These are phyloP conservation scores for Clunio marinus DNA, from an alignment of 2,888 invertebrate species.

Conservation along the genomic window DNA sequence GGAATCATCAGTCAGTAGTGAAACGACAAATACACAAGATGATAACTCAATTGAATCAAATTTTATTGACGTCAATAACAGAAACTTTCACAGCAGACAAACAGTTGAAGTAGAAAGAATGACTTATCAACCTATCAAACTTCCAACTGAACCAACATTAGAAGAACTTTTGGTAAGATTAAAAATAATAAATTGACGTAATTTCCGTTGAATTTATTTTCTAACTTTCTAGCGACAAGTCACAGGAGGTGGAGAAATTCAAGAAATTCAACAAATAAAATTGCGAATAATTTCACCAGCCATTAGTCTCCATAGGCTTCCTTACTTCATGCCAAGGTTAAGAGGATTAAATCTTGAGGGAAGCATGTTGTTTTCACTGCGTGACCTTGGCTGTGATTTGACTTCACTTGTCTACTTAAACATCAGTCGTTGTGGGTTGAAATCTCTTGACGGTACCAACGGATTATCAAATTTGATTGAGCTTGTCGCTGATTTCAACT, in stretches of 20 bases:
- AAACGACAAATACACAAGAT: conserved; percentile 3
- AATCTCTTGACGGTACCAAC: conserved; percentile 64
- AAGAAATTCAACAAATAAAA: conserved; percentile 57
- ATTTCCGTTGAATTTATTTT: background rate
- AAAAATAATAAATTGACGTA: background rate
- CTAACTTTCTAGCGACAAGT: conserved; percentile 48
- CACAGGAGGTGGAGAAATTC: conserved; percentile 51
- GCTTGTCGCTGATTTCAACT: conserved; percentile 61
- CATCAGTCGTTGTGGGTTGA: conserved; percentile 63
- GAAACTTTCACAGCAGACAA: conserved; percentile 23
- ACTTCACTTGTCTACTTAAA: conserved; percentile 53
- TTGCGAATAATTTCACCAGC: conserved; percentile 63
- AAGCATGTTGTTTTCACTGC: conserved; percentile 61
- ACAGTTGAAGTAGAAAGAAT: conserved; percentile 42
- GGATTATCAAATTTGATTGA: conserved; percentile 60
- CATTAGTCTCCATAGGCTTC: conserved; percentile 60
- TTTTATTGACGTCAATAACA: background rate
- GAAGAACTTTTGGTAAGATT: conserved; percentile 57
- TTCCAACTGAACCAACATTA: conserved; percentile 57
- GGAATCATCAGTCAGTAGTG: conserved; percentile 43
- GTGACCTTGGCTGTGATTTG: conserved; percentile 65
- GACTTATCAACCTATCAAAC: conserved; percentile 56
- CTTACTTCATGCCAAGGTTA: conserved; percentile 60
- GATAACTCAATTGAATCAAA: conserved; percentile 40
- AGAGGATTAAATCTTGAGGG: conserved; percentile 62